These are phyloP conservation scores for Dunckerocampus dactyliophorus DNA, from an alignment of 2,113 vertebrate species.

Conservation along the genomic window DNA sequence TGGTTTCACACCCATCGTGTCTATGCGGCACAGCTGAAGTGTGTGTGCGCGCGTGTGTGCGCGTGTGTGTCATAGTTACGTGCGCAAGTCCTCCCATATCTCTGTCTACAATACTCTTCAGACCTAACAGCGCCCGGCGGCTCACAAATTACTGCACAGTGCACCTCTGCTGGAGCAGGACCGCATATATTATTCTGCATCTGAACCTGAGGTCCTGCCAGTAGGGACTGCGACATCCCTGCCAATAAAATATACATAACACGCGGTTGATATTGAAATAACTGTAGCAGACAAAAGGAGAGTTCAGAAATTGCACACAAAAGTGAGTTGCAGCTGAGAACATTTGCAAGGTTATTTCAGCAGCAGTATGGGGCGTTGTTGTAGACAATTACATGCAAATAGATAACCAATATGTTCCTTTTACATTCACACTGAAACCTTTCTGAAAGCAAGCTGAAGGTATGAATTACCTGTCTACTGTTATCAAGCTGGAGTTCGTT, in stretches of 20 bases:
- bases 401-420: not conserved
- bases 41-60: slow-evolving; percentile 33
- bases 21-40: slow-evolving; percentile 37
- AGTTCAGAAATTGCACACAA: not conserved
- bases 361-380: not conserved
- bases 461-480: slow-evolving; percentile 25
- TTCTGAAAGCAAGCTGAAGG: slow-evolving; percentile 15
- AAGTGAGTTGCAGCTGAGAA: not conserved
- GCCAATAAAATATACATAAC: slow-evolving; percentile 53
- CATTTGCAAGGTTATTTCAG: not conserved
- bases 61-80: slow-evolving; percentile 54
- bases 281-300: slow-evolving; percentile 1
- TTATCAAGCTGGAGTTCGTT: slow-evolving; percentile 41
- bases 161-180: slow-evolving; percentile 43
- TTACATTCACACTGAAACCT: not conserved
- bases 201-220: slow-evolving; percentile 48
- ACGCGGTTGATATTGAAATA: slow-evolving; percentile 21
- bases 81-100: slow-evolving; percentile 36
- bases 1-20: slow-evolving; percentile 33
- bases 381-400: not conserved
- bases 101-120: slow-evolving; percentile 50
- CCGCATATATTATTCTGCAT: slow-evolving; percentile 58
- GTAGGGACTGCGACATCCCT: slow-evolving; percentile 34
- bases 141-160: slow-evolving; percentile 52
- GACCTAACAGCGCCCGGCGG: slow-evolving; percentile 41